Evolutionary conservation across 2,113 vertebrate genomes (phyloP), one percentile per base, ranked within the genome.

Genomic region (Ptychochromis oligacanthus): DNA sequence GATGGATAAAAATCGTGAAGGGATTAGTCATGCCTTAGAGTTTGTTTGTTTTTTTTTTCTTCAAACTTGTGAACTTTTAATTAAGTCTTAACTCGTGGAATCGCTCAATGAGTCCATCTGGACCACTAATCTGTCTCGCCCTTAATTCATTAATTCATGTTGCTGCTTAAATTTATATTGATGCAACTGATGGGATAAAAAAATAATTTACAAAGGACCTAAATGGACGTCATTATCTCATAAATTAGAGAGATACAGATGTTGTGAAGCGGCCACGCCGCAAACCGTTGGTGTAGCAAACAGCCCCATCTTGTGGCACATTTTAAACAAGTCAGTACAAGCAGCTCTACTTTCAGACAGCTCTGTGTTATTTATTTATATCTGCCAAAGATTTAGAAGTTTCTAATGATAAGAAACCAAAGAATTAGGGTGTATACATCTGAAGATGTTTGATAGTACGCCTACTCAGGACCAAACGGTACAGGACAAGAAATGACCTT

Each of bases 291-390:
- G 18, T 52, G 82, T 14, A 24, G 76, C 79, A 65, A 88, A 93
- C 83, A 85, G 72, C 82, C 75, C 87, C 93, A 88, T 88, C 93
- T 79, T n/a, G 87, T 92, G 93, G 91, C 4, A 5, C 0, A 0
- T 11, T 14, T 6, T 6, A 36, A 22, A 52, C 76, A 55, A 7
- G 18, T 46, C 5, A 55, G 6, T 7, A 28, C 55, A 54, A 40
- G 46, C 5, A n/a, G 18, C 0, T 60, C 17, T 34, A 70, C 22
- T 43, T n/a, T 18, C 10, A 12, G 34, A 11, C 36, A 34, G 18
- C n/a, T 76, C 38, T 59, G 55, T 58, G 74, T n/a, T 59, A 28
- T 59, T 38, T 24, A 64, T 14, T 26, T 3, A 20, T 67, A 26
- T 77, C 26, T 40, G 43, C 10, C 40, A 26, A 38, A 15, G 10